Base-by-base conservation (phyloP, 2,113 vertebrate species). In the Procavia capensis region DNA sequence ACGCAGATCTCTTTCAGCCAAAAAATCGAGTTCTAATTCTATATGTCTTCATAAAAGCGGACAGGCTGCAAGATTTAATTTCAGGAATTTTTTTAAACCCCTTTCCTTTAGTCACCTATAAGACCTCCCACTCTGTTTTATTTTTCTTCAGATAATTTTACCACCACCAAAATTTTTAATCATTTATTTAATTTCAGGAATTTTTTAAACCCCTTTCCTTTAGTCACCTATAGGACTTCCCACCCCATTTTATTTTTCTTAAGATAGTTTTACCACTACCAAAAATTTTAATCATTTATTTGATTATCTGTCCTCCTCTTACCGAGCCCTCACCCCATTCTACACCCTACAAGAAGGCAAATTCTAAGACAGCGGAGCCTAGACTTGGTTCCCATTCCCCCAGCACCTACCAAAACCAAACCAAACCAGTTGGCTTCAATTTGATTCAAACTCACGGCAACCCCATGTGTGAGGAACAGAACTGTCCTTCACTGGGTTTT, bases 201-300 rank as follows among this genome's bases (percentile, higher is more conserved):
- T 57, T 57, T 9, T 50, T 20, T 31, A 72, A 59, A 39, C 36
- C 16, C 8, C 31, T 85, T 92, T 41, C 47, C 79, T 50, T 76
- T 54, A 25, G 34, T 74, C 11, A 50, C 19, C 6, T 16, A 9
- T 1, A 81, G 64, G 63, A 31, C 31, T 27, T 66, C 25, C 36
- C 10, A 43, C 20, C 68, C 25, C 6, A 3, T 34, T 75, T 74
- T 39, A 50, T 47, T 59, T 75, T 93, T 59, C 57, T 41, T 72
- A 11, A 25, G 68, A 5, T 39, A 20, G 79, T 34, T 66, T 36
- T 43, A 59, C 36, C 20, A n/a, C 43, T 45, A 82, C 17, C 22
- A 50, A 45, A 76, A 88, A 94, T 47, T 45, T 68, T 24, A 70
- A 89, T 29, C 78, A 90, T 85, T n/a, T 79, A 8, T 91, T 81